These are phyloP conservation scores for Semicossyphus pulcher DNA, from an alignment of 2,113 vertebrate genomes.

Conservation along the genomic window DNA sequence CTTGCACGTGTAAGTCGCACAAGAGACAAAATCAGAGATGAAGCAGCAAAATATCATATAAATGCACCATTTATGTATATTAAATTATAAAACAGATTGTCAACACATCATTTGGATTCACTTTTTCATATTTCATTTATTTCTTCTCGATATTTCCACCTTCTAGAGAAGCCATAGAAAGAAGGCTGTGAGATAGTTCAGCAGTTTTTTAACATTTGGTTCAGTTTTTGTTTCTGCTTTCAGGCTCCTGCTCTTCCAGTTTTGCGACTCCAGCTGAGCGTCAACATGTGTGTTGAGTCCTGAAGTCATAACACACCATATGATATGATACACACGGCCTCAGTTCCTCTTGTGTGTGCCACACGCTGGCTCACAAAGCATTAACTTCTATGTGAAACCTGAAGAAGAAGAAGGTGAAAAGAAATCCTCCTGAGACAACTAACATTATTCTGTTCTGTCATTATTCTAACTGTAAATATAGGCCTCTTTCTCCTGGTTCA, in stretches of 20 bases:
- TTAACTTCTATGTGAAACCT: not conserved
- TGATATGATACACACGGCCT: conserved; percentile 23
- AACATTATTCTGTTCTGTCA: conserved; percentile 37
- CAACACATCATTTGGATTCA: not conserved
- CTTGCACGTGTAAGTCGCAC: not conserved
- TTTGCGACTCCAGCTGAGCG: conserved; percentile 9
- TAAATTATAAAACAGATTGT: conserved; percentile 5
- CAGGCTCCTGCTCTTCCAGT: not conserved
- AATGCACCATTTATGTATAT: not conserved
- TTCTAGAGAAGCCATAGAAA: no score
- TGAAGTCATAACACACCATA: conserved; percentile 24
- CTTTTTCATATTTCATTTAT: not conserved
- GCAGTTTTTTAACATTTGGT: not conserved
- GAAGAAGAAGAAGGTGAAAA: not conserved
- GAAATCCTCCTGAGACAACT: not conserved
- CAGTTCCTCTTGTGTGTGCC: not conserved
- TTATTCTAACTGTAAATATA: conserved; percentile 51
- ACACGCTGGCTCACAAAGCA: not conserved
- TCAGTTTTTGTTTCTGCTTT: not conserved
- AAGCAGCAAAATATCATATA: conserved; percentile 12
- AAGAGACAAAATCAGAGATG: not conserved
- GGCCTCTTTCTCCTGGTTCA: conserved; percentile 55
- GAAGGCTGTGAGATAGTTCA: not conserved
- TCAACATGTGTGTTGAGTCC: conserved; percentile 17
- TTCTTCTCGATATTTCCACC: not conserved